These are phyloP conservation scores for Tipula vernalis DNA, from an alignment of 2,888 invertebrate species.

Conservation along the genomic window DNA sequence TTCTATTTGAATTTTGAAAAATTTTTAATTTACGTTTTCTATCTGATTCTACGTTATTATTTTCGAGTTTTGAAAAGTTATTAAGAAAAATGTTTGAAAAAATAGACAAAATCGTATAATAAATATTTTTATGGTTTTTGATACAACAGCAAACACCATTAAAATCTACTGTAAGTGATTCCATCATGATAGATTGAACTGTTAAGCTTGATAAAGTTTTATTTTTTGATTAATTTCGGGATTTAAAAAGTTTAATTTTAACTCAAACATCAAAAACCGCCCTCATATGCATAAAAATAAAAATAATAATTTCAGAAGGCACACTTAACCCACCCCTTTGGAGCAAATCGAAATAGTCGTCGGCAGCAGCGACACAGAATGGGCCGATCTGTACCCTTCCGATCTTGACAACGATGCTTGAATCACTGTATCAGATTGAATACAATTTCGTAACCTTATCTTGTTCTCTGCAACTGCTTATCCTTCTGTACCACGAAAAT, in stretches of 20 bases:
- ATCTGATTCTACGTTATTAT: neutral
- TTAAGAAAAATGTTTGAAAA: neutral
- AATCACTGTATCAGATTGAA: neutral
- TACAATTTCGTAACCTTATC: neutral
- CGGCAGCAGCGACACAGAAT: neutral
- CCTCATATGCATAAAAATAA: neutral
- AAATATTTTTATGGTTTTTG: neutral
- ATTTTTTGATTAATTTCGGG: too few relatives aligned
- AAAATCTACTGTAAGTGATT: too few relatives aligned
- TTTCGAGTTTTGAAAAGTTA: neutral
- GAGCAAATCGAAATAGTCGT: neutral
- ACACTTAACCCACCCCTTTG: too few relatives aligned
- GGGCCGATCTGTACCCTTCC: neutral
- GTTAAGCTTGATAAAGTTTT: too few relatives aligned
- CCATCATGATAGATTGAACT: too few relatives aligned
- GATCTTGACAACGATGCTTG: neutral
- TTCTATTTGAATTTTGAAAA: neutral
- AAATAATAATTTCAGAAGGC: too few relatives aligned
- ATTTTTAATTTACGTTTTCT: neutral
- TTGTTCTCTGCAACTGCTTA: conserved; percentile 16
- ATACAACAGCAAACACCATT: too few relatives aligned
- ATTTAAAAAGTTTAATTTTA: too few relatives aligned
- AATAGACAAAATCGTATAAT: neutral
- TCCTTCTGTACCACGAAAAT: conserved; percentile 14
- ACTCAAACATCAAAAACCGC: too few relatives aligned